phyloP scores from a whole-genome alignment of 2,113 vertebrate genomes.

The Albula glossodonta region DNA sequence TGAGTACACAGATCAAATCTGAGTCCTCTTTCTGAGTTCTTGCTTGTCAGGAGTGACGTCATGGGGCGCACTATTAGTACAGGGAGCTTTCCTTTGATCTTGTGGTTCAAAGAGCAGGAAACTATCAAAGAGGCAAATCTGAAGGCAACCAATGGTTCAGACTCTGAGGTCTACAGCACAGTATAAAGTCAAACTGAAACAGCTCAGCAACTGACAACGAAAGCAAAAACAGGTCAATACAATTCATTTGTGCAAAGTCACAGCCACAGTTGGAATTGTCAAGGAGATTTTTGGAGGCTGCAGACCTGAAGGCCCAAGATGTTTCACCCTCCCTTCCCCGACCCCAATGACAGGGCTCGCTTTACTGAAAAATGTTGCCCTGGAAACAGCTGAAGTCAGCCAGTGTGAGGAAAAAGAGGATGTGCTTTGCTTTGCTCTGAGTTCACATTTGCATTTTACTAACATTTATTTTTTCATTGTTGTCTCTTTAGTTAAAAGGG shows the following conservation, averaged over 20 bases:
- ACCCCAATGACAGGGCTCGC: not conserved
- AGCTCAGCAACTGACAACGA: slow-evolving; percentile 12
- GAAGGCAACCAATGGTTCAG: not conserved
- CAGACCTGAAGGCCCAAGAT: not conserved
- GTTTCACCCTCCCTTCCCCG: not conserved
- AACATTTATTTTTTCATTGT: too few species aligned
- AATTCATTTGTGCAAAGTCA: not conserved
- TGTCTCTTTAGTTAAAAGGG: too few species aligned
- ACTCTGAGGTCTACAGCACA: slow-evolving; percentile 31
- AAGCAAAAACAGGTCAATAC: not conserved
- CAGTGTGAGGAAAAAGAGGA: not conserved
- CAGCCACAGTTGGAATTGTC: not conserved
- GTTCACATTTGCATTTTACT: not conserved
- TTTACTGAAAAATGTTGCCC: not conserved
- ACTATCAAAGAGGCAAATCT: not conserved
- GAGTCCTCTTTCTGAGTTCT: not conserved
- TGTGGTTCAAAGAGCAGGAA: not conserved
- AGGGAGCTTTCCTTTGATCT: not conserved
- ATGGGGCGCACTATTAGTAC: not conserved
- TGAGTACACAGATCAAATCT: not conserved
- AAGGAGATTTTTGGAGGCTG: slow-evolving; percentile 17
- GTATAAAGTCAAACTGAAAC: slow-evolving; percentile 42
- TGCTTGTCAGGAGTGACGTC: not conserved
- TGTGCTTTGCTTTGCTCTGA: too few species aligned
- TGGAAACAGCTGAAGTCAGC: not conserved